These are phyloP conservation scores for Leptoteleia sp. DNA, from an alignment of 1,140 invertebrate genomes.

Conservation along the genomic window DNA sequence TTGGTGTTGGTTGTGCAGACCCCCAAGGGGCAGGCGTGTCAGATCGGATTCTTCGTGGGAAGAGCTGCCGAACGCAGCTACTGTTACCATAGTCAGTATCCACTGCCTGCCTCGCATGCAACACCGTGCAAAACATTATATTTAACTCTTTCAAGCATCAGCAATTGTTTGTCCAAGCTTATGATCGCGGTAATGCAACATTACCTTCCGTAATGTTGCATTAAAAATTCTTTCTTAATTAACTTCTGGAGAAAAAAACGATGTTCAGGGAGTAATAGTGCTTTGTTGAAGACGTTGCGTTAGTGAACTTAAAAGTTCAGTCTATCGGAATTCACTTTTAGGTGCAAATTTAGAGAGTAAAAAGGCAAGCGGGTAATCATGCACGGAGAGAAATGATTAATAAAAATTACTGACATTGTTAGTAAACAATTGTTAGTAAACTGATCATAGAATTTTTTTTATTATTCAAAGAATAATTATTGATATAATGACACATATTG, in stretches of 20 bases:
- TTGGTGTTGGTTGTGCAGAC: slow-evolving; percentile 42
- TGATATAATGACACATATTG: too few relatives aligned
- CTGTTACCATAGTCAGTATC: slow-evolving; percentile 38
- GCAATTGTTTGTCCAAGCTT: slow-evolving; percentile 32
- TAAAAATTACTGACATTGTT: too few relatives aligned
- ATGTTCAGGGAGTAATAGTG: neutral
- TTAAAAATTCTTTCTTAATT: neutral
- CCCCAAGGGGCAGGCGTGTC: slow-evolving; percentile 68
- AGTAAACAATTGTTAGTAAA: too few relatives aligned
- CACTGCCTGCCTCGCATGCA: slow-evolving; percentile 30
- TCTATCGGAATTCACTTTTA: too few relatives aligned
- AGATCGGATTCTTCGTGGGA: slow-evolving; percentile 76
- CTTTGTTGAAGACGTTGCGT: neutral
- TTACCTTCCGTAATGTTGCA: neutral
- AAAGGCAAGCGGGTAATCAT: too few relatives aligned
- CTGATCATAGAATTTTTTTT: too few relatives aligned
- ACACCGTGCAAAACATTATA: slow-evolving; percentile 17
- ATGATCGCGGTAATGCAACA: slow-evolving; percentile 9
- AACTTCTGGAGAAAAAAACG: neutral
- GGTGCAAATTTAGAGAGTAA: too few relatives aligned
- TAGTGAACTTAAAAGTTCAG: too few relatives aligned
- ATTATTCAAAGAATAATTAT: too few relatives aligned
- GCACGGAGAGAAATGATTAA: too few relatives aligned
- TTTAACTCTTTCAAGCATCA: slow-evolving; percentile 25
- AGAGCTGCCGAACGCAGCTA: slow-evolving; percentile 60